phyloP scores from a whole-genome alignment of 1,140 invertebrate genomes.

The Octopus sinensis region DNA sequence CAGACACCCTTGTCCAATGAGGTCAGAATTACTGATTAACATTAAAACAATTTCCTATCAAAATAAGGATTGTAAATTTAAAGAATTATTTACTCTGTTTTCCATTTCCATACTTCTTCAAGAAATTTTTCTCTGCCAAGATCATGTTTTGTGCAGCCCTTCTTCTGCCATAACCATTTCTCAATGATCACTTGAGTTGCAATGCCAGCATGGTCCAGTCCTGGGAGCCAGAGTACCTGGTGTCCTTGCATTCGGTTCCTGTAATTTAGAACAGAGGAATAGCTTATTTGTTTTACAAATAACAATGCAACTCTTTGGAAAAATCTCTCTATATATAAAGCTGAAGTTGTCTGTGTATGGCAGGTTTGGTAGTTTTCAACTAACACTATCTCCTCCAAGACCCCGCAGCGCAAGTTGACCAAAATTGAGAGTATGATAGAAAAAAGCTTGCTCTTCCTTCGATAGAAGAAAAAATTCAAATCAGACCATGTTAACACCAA shows the following conservation, averaged over 20 bases:
- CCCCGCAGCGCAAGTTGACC: too few relatives aligned
- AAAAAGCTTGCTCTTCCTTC: too few relatives aligned
- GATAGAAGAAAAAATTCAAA: too few relatives aligned
- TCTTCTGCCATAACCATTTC: conserved; percentile 65
- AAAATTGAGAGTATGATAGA: too few relatives aligned
- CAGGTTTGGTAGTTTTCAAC: too few relatives aligned
- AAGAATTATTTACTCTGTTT: conserved; percentile 71
- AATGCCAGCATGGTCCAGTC: conserved; percentile 99
- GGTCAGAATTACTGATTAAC: too few relatives aligned
- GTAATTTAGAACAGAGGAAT: conserved; percentile 23
- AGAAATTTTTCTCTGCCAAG: conserved; percentile 87
- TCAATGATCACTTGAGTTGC: conserved; percentile 92
- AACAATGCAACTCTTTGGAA: not conserved
- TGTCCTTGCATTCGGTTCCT: conserved; percentile 91
- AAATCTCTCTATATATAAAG: too few relatives aligned
- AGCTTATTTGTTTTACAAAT: not conserved
- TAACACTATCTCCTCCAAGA: too few relatives aligned
- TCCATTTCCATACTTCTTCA: conserved; percentile 92
- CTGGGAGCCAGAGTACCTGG: conserved; percentile 92
- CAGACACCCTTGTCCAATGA: too few relatives aligned
- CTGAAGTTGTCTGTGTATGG: too few relatives aligned
- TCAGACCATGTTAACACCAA: too few relatives aligned
- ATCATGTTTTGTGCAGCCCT: conserved; percentile 75
- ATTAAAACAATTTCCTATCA: too few relatives aligned
- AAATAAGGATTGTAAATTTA: not conserved